Percentiles rank a stretch among this genome's conserved stretches.
phyloP scores from a whole-genome alignment of 1,140 invertebrate species.

The Cydia pomonella region DNA sequence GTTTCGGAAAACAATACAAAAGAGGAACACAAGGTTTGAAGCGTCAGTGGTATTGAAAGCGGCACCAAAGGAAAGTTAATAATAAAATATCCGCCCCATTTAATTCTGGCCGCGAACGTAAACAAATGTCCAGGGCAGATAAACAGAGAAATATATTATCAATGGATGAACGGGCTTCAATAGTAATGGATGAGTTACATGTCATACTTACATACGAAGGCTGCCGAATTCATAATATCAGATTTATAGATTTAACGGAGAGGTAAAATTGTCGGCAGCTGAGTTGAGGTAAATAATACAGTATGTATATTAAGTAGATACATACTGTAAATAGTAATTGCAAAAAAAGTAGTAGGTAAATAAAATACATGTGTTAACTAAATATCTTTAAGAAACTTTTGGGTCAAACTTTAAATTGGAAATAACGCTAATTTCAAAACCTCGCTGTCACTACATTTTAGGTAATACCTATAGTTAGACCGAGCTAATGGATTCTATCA shows the following conservation, averaged over 20 bases:
- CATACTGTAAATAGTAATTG: too few relatives aligned
- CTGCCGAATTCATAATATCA: neutral
- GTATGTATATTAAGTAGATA: too few relatives aligned
- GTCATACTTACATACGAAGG: neutral
- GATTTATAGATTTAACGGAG: neutral
- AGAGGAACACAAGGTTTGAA: neutral
- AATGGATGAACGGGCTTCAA: conserved; percentile 21
- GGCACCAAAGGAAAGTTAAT: conserved; percentile 22
- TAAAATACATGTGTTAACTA: too few relatives aligned
- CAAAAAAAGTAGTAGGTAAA: too few relatives aligned
- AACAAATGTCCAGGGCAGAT: conserved; percentile 1
- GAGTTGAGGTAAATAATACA: too few relatives aligned
- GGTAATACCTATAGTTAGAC: too few relatives aligned
- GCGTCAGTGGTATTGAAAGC: conserved; percentile 9
- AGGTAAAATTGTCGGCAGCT: too few relatives aligned
- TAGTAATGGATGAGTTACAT: conserved; percentile 26
- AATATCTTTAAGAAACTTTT: too few relatives aligned
- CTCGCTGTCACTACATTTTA: too few relatives aligned
- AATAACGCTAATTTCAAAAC: too few relatives aligned
- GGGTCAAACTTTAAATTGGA: too few relatives aligned
- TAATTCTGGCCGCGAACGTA: neutral
- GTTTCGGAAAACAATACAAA: neutral
- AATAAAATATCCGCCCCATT: conserved; percentile 32
- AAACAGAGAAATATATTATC: conserved; percentile 25
- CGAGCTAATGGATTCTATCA: too few relatives aligned